A percentile compares a stretch with the other conserved stretches of the same genome.
Conservation (phyloP, 2,113 vertebrate genomes). For the Apteryx mantelli region DNA sequence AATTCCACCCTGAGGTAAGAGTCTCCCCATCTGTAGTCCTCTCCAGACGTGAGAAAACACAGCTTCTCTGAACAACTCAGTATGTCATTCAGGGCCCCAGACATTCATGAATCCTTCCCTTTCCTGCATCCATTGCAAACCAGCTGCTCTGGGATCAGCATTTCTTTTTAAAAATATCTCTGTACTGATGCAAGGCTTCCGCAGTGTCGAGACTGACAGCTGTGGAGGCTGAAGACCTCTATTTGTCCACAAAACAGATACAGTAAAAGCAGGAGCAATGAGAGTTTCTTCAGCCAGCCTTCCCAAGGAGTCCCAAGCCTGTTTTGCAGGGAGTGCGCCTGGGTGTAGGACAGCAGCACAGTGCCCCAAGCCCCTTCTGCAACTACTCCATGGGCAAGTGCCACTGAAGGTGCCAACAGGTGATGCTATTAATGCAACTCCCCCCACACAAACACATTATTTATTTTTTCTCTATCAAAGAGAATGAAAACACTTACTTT, state of each 20-base stretch:
- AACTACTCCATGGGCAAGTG: not conserved
- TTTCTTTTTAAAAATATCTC: not conserved
- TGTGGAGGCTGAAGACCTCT: not conserved
- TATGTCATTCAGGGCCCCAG: not conserved
- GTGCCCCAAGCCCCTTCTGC: rapidly evolving
- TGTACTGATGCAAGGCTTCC: not conserved
- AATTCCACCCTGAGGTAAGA: not conserved
- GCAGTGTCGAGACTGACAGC: not conserved
- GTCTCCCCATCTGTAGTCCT: not conserved
- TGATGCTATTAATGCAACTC: not conserved
- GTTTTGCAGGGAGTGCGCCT: not conserved
- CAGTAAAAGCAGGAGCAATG: not conserved
- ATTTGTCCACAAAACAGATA: not conserved
- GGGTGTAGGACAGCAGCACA: not conserved
- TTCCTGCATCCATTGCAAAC: not conserved
- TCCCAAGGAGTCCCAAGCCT: not conserved
- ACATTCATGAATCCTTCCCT: not conserved
- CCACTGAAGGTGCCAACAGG: not conserved
- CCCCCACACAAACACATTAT: not conserved
- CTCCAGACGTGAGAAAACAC: not conserved
- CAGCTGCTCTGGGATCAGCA: not conserved
- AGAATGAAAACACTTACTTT: not conserved
- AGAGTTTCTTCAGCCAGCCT: not conserved
- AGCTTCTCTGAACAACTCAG: not conserved
- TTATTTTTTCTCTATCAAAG: not conserved